These are phyloP conservation scores for Collichthys lucidus DNA, from an alignment of 2,113 vertebrate species.

Conservation along the genomic window DNA sequence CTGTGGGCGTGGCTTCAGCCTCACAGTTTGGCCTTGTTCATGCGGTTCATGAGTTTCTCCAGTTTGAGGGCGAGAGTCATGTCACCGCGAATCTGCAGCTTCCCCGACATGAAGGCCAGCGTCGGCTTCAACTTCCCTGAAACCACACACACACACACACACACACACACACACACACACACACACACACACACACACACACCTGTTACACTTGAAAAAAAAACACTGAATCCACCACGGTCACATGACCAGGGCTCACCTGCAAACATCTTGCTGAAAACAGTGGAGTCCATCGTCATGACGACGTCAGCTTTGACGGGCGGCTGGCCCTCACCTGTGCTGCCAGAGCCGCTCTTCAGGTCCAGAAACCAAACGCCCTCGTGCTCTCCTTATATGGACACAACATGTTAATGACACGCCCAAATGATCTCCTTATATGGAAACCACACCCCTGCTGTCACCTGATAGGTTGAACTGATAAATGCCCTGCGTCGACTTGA, in stretches of 20 bases:
- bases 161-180: not conserved
- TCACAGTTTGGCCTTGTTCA: conserved; percentile 79
- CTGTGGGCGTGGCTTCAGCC: not conserved
- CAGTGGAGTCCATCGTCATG: conserved; percentile 90
- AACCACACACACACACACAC: not conserved
- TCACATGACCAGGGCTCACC: conserved; percentile 77
- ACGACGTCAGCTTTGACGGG: conserved; percentile 87
- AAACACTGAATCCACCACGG: not conserved
- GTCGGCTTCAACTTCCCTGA: conserved; percentile 92
- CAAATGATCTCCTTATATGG: not conserved
- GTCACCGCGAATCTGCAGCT: conserved; percentile 87
- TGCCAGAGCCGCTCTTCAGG: conserved; percentile 88
- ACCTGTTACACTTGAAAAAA: conserved; percentile 27
- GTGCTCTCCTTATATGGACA: no score
- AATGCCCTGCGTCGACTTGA: conserved; percentile 68
- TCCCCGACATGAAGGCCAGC: conserved; percentile 90
- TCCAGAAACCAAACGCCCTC: conserved; percentile 93
- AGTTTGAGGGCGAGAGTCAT: conserved; percentile 86
- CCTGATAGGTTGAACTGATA: conserved; percentile 77
- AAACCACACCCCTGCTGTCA: not conserved
- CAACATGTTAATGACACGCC: not conserved
- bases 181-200: not conserved
- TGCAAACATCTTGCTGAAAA: conserved; percentile 95
- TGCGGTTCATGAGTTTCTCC: conserved; percentile 87
- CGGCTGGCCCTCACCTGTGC: conserved; percentile 84